A percentile compares a stretch with the other conserved stretches of the same genome.
These are phyloP conservation scores for Hyposmocoma kahamanoa DNA, from an alignment of 1,140 invertebrate genomes.

Conservation along the genomic window DNA sequence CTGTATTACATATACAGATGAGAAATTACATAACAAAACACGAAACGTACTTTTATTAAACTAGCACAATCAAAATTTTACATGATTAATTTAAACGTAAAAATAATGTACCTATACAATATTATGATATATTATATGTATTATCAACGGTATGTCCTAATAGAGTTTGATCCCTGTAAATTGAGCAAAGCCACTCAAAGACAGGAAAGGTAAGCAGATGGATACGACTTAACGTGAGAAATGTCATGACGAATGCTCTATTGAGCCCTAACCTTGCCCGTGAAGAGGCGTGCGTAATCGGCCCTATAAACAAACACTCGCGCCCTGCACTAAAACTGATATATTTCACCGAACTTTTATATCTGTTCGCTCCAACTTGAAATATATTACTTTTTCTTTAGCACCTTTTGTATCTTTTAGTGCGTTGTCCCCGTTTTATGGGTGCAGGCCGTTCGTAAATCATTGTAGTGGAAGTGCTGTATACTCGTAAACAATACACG, in stretches of 20 bases:
- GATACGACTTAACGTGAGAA: conserved; percentile 23
- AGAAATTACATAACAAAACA: too few species aligned
- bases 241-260: conserved; percentile 40
- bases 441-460: conserved; percentile 63
- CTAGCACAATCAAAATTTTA: too few species aligned
- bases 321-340: conserved; percentile 59
- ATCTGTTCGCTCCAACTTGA: conserved; percentile 60
- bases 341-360: conserved; percentile 71
- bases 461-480: conserved; percentile 68
- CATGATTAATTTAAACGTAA: too few species aligned
- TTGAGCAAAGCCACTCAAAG: too few species aligned
- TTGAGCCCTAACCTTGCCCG: conserved; percentile 25
- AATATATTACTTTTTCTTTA: conserved; percentile 73
- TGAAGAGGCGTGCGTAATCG: conserved; percentile 57
- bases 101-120: too few species aligned
- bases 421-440: conserved; percentile 68
- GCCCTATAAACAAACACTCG: conserved; percentile 63
- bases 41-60: too few species aligned
- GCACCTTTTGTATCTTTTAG: conserved; percentile 72
- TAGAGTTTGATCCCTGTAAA: too few species aligned
- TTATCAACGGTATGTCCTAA: too few species aligned
- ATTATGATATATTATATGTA: too few species aligned
- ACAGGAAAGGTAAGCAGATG: too few species aligned
- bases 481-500: conserved; percentile 59
- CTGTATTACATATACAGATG: too few species aligned